Evolutionary conservation across 2,888 invertebrate genomes (phyloP).

Genomic region (Lamellibrachia satsuma): DNA sequence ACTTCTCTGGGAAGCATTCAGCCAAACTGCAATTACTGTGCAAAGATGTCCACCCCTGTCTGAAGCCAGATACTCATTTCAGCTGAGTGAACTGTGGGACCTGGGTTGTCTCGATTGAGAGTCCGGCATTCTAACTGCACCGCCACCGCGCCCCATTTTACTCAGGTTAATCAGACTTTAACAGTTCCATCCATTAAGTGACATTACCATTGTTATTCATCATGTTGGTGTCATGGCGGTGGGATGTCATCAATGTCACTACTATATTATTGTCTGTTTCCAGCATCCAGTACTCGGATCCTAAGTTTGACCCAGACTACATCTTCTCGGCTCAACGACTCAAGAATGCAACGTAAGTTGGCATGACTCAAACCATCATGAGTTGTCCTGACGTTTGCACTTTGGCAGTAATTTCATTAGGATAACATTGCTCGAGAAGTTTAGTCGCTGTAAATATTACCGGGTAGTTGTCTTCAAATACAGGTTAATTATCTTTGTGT

Average conservation of each 20-base stretch:
- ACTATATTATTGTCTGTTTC: neutral
- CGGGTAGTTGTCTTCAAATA: no score
- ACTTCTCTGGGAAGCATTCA: no score
- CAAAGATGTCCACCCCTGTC: no score
- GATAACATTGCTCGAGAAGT: no score
- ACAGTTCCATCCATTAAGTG: neutral
- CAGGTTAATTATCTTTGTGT: no score
- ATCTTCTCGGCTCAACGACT: conserved; percentile 80
- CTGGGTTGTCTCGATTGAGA: no score
- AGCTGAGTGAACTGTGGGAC: no score
- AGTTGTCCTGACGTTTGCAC: neutral
- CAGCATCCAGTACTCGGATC: conserved; percentile 81
- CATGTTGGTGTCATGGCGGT: neutral
- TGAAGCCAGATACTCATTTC: no score
- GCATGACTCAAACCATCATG: neutral
- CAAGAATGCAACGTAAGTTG: conserved; percentile 65
- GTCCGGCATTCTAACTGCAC: no score
- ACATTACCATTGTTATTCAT: neutral
- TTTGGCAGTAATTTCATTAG: no score
- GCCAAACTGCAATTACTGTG: no score
- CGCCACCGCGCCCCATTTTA: neutral
- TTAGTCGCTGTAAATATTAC: no score
- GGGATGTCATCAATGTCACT: neutral
- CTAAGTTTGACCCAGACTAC: conserved; percentile 77
- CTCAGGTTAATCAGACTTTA: neutral